Evolutionary conservation across 2,113 vertebrate species (phyloP).

Genomic region (Eulacestoma nigropectus): DNA sequence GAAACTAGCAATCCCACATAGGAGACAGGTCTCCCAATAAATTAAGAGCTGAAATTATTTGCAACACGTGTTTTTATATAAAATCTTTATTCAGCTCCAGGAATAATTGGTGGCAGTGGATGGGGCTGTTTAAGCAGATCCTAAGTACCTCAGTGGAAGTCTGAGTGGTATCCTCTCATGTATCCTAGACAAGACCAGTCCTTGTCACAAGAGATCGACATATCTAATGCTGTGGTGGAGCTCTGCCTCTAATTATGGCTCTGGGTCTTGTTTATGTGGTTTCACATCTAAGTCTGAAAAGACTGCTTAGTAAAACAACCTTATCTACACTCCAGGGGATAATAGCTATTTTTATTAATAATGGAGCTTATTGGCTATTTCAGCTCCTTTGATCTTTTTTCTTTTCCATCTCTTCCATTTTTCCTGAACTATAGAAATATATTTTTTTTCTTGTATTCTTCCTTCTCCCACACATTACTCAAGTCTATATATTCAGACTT

Average conservation of each 20-base stretch:
- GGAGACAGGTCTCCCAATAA: background rate
- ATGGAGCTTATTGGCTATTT: conserved; percentile 1
- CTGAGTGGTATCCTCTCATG: background rate
- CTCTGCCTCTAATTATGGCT: background rate
- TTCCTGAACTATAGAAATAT: background rate
- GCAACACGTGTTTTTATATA: background rate
- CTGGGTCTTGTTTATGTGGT: background rate
- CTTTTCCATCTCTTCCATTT: background rate
- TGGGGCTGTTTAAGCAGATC: background rate
- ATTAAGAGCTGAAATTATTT: background rate
- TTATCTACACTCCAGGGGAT: conserved; percentile 20
- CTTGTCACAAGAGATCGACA: background rate
- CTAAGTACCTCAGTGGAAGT: background rate
- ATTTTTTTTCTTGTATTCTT: background rate
- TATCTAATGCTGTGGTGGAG: background rate
- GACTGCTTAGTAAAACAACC: conserved; percentile 8
- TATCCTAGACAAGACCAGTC: background rate
- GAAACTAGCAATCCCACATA: fast-evolving
- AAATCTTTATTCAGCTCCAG: background rate
- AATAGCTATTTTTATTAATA: conserved; percentile 36
- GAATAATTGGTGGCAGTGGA: background rate
- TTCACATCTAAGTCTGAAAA: conserved; percentile 16
- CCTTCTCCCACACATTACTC: background rate
- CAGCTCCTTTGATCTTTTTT: background rate
- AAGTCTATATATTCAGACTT: background rate